Evolutionary conservation across 2,888 invertebrate species (phyloP).

Genomic region (Exephanes ischioxanthus): DNA sequence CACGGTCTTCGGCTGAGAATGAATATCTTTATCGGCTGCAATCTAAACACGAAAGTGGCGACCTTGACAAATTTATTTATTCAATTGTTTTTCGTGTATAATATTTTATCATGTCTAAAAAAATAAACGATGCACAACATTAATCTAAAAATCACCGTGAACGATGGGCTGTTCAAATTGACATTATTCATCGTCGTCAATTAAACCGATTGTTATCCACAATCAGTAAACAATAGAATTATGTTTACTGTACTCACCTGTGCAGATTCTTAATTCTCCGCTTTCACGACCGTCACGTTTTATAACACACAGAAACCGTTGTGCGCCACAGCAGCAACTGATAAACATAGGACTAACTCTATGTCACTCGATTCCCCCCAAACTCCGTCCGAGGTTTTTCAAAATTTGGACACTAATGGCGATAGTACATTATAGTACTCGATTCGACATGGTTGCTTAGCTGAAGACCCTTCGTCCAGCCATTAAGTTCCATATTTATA

Average conservation of each 20-base stretch:
- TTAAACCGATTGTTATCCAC: not conserved
- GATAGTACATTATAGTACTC: not conserved
- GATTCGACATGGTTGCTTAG: not conserved
- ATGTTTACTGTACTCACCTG: slow-evolving; percentile 2
- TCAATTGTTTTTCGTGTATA: too few species aligned
- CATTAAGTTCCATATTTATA: too few species aligned
- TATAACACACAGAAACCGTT: not conserved
- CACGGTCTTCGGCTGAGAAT: too few species aligned
- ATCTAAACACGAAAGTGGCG: too few species aligned
- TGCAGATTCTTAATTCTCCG: not conserved
- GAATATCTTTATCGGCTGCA: too few species aligned
- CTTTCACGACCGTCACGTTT: not conserved
- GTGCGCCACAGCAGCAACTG: not conserved
- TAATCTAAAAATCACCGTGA: too few species aligned
- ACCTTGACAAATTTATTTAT: too few species aligned
- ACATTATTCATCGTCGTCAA: too few species aligned
- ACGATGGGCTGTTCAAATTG: too few species aligned
- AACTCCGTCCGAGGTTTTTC: not conserved
- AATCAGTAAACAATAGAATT: not conserved
- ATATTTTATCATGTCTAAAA: too few species aligned
- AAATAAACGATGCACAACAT: too few species aligned
- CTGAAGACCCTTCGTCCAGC: too few species aligned
- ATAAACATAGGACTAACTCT: not conserved
- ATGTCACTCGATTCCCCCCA: not conserved
- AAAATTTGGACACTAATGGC: not conserved